A percentile compares a stretch with the other conserved stretches of the same genome.
These are phyloP conservation scores for Nycteola revayana DNA, from an alignment of 2,888 invertebrate genomes.

Conservation along the genomic window DNA sequence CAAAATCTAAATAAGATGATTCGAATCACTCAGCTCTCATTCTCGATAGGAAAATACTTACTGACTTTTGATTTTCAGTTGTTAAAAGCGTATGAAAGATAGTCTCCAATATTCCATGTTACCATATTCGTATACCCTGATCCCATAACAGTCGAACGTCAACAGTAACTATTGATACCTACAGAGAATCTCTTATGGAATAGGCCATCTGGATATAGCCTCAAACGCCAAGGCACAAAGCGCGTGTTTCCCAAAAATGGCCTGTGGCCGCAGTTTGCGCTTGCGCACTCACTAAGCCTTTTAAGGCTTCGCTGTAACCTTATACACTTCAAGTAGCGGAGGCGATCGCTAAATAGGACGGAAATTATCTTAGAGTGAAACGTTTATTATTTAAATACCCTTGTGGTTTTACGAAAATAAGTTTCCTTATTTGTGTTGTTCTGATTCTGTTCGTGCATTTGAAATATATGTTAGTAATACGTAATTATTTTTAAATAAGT, in stretches of 20 bases:
- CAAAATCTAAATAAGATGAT: no score
- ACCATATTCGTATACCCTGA: constrained; percentile 1
- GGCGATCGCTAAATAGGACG: constrained; percentile 48
- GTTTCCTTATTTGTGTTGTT: no score
- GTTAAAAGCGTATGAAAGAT: no score
- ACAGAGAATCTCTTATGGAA: constrained; percentile 33
- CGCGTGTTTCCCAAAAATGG: constrained; percentile 64
- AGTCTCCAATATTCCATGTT: no score
- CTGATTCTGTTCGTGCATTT: no score
- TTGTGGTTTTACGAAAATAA: constrained; percentile 5
- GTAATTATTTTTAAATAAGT: no score
- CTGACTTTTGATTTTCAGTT: no score
- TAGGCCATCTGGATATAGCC: constrained; percentile 38
- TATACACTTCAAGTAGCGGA: constrained; percentile 49
- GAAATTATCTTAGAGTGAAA: constrained; percentile 27
- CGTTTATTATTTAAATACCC: constrained; percentile 4
- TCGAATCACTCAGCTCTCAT: no score
- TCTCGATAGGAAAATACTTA: no score
- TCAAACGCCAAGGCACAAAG: constrained; percentile 49
- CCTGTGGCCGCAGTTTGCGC: constrained; percentile 45
- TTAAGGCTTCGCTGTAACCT: constrained; percentile 66
- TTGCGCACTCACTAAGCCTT: constrained; percentile 58
- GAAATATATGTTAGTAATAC: no score
- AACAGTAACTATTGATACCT: no score
- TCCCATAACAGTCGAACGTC: constrained; percentile 26